Evolutionary conservation across 2,113 vertebrate species (phyloP).

Genomic region (Crypturellus undulatus): DNA sequence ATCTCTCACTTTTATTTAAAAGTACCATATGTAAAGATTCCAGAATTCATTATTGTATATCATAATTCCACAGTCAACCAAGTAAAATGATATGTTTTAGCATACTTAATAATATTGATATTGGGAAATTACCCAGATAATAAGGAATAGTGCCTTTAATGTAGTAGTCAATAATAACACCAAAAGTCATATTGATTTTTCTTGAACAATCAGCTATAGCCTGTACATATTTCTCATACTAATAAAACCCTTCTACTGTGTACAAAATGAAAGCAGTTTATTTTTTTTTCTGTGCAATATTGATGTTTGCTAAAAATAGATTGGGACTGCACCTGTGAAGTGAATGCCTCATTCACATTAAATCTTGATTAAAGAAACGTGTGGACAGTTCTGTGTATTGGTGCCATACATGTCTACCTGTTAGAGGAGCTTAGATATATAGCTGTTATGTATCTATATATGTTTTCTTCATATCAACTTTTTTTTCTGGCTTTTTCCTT

Average conservation of each 20-base stretch:
- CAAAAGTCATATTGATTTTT: constrained; percentile 71
- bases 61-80: background rate
- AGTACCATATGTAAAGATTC: background rate
- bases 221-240: constrained; percentile 7
- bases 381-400: background rate
- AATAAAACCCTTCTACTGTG: constrained; percentile 1
- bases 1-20: constrained; percentile 21
- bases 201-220: constrained; percentile 25
- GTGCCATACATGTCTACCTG: background rate
- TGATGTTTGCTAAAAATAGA: constrained; percentile 41
- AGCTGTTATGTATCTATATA: background rate
- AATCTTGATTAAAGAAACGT: constrained; percentile 60
- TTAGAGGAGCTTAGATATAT: background rate
- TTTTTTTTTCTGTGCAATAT: constrained; percentile 24
- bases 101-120: constrained; percentile 42
- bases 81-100: constrained; percentile 14
- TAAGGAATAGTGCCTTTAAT: constrained; percentile 48
- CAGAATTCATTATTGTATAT: constrained; percentile 10
- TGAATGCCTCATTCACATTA: constrained; percentile 37
- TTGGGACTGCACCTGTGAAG: background rate
- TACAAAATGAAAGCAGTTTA: background rate
- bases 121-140: constrained; percentile 39
- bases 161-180: constrained; percentile 59
- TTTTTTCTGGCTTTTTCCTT: background rate
- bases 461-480: background rate